Evolutionary conservation across 1,140 invertebrate species (phyloP), one percentile per base, ranked within the genome.

Genomic region (Amyelois transitella): DNA sequence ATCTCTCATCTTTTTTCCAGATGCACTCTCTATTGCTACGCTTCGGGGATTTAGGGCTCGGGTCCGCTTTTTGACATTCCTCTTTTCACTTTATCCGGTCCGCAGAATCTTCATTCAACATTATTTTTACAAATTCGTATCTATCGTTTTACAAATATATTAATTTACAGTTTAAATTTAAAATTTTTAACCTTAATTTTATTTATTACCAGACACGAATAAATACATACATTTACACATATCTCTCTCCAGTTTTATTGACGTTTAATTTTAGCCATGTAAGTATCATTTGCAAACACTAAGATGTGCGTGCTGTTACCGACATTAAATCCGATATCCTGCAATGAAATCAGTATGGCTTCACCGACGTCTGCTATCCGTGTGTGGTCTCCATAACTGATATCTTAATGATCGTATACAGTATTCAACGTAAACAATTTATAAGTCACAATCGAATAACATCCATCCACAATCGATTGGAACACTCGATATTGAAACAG

Each of bases 291-390:
- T 28, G 25, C 32, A 14, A 38, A 38, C 8, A 14, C 32, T 38
- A 38, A 38, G 32, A 14, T 14, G 32, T 3, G 25, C 25, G 17
- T 38, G 32, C 3, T 38, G n/a, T 38, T 38, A 38, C 32, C 32
- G 32, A 1, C 32, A 38, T 4, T 38, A 38, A 82, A 82, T 81
- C 77, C 77, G 75, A 82, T 86, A 84, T 86, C 83, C 83, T 81
- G 82, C 80, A 81, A 81, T 86, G 73, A 84, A 82, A 76, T 75
- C 65, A 65, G 72, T 81, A 85, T 70, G 80, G 79, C 81, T 83
- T 83, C 73, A 72, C 72, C 71, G 72, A 73, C 58, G 72, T 75
- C 76, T 75, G 74, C 53, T 70, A 63, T 65, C 66, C 70, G 75
- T 75, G 83, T 86, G 83, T 84, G 81, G 81, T 86, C 79, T 61